phyloP scores from a whole-genome alignment of 2,888 invertebrate species.

The Zaprionus bogoriensis region DNA sequence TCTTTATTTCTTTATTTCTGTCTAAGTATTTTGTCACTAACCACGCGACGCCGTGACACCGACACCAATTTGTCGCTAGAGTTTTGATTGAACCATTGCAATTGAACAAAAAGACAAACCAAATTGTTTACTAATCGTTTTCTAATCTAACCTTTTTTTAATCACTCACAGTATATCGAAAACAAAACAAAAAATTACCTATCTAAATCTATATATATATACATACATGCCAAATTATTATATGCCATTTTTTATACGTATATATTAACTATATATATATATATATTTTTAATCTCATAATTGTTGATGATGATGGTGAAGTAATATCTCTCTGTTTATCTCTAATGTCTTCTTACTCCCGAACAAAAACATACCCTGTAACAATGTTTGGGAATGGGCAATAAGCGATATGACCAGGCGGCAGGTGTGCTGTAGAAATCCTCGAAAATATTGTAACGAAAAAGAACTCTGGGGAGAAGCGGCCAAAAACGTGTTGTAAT shows the following conservation, averaged over 20 bases:
- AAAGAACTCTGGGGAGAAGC: constrained; percentile 83
- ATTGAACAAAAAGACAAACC: constrained; percentile 18
- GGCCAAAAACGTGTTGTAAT: constrained; percentile 83
- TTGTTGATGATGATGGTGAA: constrained; percentile 78
- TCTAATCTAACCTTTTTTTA: constrained; percentile 72
- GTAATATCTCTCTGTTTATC: constrained; percentile 73
- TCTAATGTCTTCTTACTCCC: constrained; percentile 62
- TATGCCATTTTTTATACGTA: constrained; percentile 36
- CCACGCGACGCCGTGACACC: constrained; percentile 60
- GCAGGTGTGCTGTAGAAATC: constrained; percentile 85
- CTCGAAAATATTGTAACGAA: constrained; percentile 82
- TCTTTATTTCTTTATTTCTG: constrained; percentile 29
- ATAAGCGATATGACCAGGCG: constrained; percentile 88
- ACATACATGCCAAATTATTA: constrained; percentile 33
- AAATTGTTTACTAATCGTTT: constrained; percentile 76
- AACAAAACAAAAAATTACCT: constrained; percentile 41
- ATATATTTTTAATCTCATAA: constrained; percentile 71
- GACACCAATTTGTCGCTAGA: constrained; percentile 38
- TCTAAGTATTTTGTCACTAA: constrained; percentile 47
- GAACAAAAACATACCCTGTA: constrained; percentile 51
- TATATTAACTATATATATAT: constrained; percentile 38
- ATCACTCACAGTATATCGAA: constrained; percentile 77
- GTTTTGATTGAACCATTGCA: constrained; percentile 18
- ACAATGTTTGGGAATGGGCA: constrained; percentile 87
- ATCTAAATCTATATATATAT: constrained; percentile 41